phyloP scores from a whole-genome alignment of 2,888 invertebrate genomes.

The Elysia crispata region DNA sequence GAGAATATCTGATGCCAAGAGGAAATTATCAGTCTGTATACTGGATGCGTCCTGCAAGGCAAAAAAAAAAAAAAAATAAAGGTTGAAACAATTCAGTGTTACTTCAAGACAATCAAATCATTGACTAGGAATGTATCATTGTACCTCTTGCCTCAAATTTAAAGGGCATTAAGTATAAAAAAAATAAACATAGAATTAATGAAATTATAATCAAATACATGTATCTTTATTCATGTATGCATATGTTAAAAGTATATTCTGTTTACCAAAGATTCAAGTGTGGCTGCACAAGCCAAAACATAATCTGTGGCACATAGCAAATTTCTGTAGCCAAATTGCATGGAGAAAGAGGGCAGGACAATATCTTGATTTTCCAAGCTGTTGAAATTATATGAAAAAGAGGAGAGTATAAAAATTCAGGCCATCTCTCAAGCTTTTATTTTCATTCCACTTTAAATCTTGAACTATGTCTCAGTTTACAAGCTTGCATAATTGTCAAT shows the following conservation, averaged over 20 bases:
- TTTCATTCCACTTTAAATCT: not conserved
- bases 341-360: slow-evolving; percentile 83
- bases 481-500: too few species aligned
- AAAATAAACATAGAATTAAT: too few species aligned
- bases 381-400: slow-evolving; percentile 6
- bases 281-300: slow-evolving; percentile 87
- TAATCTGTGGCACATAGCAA: slow-evolving; percentile 90
- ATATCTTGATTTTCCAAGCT: slow-evolving; percentile 73
- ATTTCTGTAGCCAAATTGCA: slow-evolving; percentile 89
- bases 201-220: too few species aligned
- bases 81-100: too few species aligned
- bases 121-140: too few species aligned
- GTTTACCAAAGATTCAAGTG: slow-evolving; percentile 85
- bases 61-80: slow-evolving; percentile 3
- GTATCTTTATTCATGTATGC: too few species aligned
- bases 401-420: too few species aligned
- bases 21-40: slow-evolving; percentile 84
- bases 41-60: slow-evolving; percentile 80
- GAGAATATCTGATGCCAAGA: slow-evolving; percentile 85
- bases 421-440: not conserved
- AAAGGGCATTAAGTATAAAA: too few species aligned
- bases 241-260: too few species aligned
- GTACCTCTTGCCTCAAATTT: too few species aligned
- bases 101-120: too few species aligned
- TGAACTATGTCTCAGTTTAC: not conserved